phyloP scores from a whole-genome alignment of 37 sponge, comb jelly and placozoan genomes.

The Amphimedon queenslandica region DNA sequence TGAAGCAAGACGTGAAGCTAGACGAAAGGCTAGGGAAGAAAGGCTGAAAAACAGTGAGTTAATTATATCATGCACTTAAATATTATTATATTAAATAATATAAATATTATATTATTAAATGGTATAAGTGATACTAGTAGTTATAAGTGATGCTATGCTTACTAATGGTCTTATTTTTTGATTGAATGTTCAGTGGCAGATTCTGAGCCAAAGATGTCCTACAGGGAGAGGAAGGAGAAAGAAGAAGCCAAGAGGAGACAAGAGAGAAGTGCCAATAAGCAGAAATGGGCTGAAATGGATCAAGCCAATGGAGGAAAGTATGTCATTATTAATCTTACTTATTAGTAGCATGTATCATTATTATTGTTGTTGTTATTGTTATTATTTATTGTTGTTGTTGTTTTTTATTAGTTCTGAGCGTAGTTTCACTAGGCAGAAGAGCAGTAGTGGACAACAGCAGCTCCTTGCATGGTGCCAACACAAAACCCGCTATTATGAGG shows the following conservation, averaged over 20 bases:
- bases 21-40: constrained; percentile 74
- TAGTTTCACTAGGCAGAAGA: constrained; percentile 31
- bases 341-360: not conserved
- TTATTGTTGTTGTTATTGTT: too few species aligned
- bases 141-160: too few species aligned
- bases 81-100: not conserved
- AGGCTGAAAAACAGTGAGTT: constrained; percentile 41
- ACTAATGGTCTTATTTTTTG: not conserved
- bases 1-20: constrained; percentile 47
- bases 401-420: too few species aligned
- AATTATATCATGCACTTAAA: not conserved
- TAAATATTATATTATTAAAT: not conserved
- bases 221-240: constrained; percentile 40
- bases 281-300: constrained; percentile 48
- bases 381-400: too few species aligned
- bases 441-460: constrained; percentile 59
- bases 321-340: constrained; percentile 2
- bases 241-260: constrained; percentile 28
- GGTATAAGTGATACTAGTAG: too few species aligned
- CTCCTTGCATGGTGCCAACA: constrained; percentile 78
- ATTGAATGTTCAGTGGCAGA: constrained; percentile 2
- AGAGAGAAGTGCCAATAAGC: constrained; percentile 32
- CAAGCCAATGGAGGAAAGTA: constrained; percentile 42
- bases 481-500: constrained; percentile 76
- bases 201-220: constrained; percentile 28